These are phyloP conservation scores for Pachyseris speciosa DNA, from an alignment of 64 coral and sea anemone genomes.

Conservation along the genomic window DNA sequence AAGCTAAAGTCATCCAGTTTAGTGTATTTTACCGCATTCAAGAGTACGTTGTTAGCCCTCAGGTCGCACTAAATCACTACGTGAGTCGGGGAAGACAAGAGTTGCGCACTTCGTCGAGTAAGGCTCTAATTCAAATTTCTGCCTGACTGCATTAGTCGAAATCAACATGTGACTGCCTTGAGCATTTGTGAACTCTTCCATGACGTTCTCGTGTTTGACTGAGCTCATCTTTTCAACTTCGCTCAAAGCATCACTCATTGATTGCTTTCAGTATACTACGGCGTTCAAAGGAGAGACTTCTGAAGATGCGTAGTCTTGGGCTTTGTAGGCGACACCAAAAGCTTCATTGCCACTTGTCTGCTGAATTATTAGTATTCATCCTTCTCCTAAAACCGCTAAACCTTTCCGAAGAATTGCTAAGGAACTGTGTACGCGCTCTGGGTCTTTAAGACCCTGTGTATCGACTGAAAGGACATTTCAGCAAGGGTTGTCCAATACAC, in stretches of 20 bases:
- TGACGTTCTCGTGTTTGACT: conserved; percentile 13
- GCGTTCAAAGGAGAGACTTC: background rate
- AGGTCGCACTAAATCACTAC: conserved; percentile 65
- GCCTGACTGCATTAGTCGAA: conserved; percentile 64
- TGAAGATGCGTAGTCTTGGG: background rate
- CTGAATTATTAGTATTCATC: background rate
- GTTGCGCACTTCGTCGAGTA: conserved; percentile 1
- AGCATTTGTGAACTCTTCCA: background rate
- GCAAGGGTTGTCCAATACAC: too few relatives aligned
- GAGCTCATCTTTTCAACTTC: conserved; percentile 11
- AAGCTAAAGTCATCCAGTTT: conserved; percentile 67
- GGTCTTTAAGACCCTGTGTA: too few relatives aligned
- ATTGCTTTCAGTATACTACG: background rate
- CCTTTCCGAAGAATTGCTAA: background rate
- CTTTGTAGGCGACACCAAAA: background rate
- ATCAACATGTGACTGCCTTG: conserved; percentile 4
- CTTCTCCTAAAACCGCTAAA: background rate
- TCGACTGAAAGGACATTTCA: too few relatives aligned
- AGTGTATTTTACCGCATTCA: background rate
- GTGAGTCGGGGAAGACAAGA: conserved; percentile 42
- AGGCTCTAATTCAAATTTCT: conserved; percentile 64
- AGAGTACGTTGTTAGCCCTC: conserved; percentile 65
- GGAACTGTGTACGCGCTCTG: too few relatives aligned
- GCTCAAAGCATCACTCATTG: background rate
- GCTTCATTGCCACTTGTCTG: background rate